Base-by-base conservation (phyloP, 2,113 vertebrate species). In the Fukomys damarensis region DNA sequence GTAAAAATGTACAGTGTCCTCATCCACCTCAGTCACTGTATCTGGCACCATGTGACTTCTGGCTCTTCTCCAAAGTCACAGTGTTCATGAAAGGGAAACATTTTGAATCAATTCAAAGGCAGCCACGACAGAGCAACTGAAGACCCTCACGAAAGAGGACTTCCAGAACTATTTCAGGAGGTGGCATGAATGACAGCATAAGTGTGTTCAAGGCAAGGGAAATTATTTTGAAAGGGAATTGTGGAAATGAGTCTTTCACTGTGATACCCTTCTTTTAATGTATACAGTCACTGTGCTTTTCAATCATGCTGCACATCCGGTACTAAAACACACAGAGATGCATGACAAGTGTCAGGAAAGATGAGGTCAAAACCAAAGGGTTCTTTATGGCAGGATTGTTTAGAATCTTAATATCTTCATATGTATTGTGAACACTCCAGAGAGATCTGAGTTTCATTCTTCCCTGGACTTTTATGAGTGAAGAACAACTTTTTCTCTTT, bases 381-480 rank as follows among this genome's bases (percentile, higher is more conserved):
- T 38, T 86, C 6, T 56, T 90, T 52, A 86, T 38, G 26, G 38
- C 26, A 93, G 32, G 43, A 91, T 58, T 81, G n/a, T 90, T 86
- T 94, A 59, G 46, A 91, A 79, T 43, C 3, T 16, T 90, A 72
- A 74, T 83, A 74, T 87, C 66, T 77, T 86, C 61, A 43, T 28
- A 41, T 66, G 24, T 5, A 54, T 41, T 76, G 22, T 79, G 20
- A 90, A 84, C 20, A 90, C 32, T 79, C 46, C 70, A 94, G 41
- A 77, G 7, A 90, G n/a, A 90, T 41, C 16, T 66, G 41, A 54
- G 54, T 66, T 92, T 92, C 61, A 58, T 54, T 32, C 24, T 82
- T 95, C 80, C 80, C 68, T 95, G 74, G 94, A 68, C 11, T 49
- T 89, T 81, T 80, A 85, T 61, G 22, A 46, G 76, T 68, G 80